Evolutionary conservation across 2,113 vertebrate species (phyloP).

Genomic region (Spermophilus dauricus): DNA sequence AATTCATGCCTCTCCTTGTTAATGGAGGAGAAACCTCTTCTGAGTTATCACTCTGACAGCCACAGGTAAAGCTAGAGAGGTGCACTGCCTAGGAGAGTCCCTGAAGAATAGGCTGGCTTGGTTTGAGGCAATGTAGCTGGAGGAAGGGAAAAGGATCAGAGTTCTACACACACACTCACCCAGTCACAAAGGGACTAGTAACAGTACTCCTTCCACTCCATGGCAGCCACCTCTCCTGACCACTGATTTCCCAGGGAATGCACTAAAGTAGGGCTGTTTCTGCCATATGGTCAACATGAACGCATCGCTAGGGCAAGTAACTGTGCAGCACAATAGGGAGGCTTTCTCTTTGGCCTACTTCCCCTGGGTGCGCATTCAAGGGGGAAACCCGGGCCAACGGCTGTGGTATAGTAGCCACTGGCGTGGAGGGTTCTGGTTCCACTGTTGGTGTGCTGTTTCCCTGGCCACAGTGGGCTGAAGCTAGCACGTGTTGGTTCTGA

Average conservation of each 20-base stretch:
- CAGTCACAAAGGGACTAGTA: background rate
- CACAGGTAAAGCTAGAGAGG: background rate
- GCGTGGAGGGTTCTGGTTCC: background rate
- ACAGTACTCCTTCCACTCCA: background rate
- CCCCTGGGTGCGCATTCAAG: background rate
- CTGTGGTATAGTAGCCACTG: background rate
- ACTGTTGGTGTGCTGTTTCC: background rate
- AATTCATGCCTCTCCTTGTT: background rate
- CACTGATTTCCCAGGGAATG: background rate
- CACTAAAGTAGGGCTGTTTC: background rate
- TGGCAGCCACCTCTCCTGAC: background rate
- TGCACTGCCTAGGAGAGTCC: background rate
- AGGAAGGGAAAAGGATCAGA: background rate
- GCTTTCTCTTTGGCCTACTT: slow-evolving; percentile 30
- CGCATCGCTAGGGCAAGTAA: background rate
- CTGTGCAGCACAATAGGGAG: fast-evolving
- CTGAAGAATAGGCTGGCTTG: background rate
- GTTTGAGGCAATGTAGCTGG: background rate
- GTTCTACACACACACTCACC: background rate
- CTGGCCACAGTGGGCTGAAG: slow-evolving; percentile 16
- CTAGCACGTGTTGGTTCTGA: slow-evolving; percentile 61
- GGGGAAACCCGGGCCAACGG: background rate
- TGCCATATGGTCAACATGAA: slow-evolving; percentile 38
- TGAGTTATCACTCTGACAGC: background rate
- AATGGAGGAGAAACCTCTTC: background rate